These are phyloP conservation scores for Sarcophaga subvicina DNA, from an alignment of 2,888 invertebrate genomes.

Conservation along the genomic window DNA sequence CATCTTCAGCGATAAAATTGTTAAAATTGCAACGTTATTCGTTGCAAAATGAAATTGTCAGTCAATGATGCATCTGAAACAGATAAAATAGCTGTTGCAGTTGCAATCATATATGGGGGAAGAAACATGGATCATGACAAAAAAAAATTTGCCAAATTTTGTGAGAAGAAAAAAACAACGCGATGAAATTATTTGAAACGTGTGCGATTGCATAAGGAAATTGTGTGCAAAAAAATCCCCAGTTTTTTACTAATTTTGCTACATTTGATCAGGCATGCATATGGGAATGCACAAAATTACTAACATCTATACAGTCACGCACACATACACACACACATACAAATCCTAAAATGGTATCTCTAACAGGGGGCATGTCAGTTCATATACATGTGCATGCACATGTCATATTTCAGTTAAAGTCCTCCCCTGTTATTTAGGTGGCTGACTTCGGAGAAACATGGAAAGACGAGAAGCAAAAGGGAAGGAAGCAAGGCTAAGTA, in stretches of 20 bases:
- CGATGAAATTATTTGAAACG: not conserved
- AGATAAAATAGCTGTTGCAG: not conserved
- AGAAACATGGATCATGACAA: not conserved
- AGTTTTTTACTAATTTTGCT: constrained; percentile 47
- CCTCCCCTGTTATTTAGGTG: not conserved
- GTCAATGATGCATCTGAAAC: not conserved
- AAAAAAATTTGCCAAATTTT: not conserved
- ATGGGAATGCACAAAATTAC: not conserved
- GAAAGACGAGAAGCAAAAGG: not conserved
- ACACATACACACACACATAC: not conserved
- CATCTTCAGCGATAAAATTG: not conserved
- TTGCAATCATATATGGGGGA: not conserved
- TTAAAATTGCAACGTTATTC: not conserved
- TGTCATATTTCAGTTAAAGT: constrained; percentile 25
- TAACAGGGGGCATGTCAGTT: constrained; percentile 9
- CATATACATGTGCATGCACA: not conserved
- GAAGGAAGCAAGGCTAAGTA: constrained; percentile 4
- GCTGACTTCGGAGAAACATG: not conserved
- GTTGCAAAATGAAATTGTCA: not conserved
- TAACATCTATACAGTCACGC: not conserved
- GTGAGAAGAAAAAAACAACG: not conserved
- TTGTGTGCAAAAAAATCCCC: constrained; percentile 47
- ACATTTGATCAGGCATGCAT: constrained; percentile 42
- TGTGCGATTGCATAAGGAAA: constrained; percentile 52
- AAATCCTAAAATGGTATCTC: not conserved